Evolutionary conservation across 2,797 vertebrate genomes (phyloP).

Genomic region (Myiothlypis coronata): DNA sequence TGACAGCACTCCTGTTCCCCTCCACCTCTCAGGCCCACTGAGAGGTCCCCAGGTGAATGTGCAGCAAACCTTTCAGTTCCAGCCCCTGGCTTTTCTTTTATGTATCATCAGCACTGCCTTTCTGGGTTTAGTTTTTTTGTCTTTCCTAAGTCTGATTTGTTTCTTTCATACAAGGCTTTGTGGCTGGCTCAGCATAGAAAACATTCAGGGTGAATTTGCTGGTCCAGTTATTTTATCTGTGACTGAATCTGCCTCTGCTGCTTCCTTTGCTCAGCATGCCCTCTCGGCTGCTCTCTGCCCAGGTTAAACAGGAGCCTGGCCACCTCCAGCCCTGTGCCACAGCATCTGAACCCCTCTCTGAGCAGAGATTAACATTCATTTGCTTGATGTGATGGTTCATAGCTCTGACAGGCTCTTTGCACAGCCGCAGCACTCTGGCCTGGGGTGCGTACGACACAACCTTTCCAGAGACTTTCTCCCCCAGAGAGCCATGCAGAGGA

Average conservation of each 20-base stretch:
- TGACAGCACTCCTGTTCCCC: not conserved
- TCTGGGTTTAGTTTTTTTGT: not conserved
- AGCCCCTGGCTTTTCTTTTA: not conserved
- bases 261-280: not conserved
- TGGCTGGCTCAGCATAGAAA: not conserved
- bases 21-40: not conserved
- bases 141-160: not conserved
- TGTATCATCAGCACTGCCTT: not conserved
- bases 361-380: not conserved
- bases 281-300: not conserved
- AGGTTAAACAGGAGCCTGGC: not conserved
- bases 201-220: not conserved
- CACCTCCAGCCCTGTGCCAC: not conserved
- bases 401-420: not conserved
- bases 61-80: not conserved
- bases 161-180: not conserved
- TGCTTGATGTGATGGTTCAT: not conserved
- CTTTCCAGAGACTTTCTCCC: not conserved
- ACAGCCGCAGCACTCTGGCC: not conserved
- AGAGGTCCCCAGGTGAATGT: accelerated
- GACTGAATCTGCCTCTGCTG: not conserved
- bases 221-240: not conserved
- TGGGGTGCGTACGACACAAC: accelerated
- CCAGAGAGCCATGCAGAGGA: accelerated
- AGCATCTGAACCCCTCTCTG: not conserved